Percentiles rank a stretch among this genome's conserved stretches.
Conservation (phyloP, 2,113 vertebrate species). For the Hippocampus comes region DNA sequence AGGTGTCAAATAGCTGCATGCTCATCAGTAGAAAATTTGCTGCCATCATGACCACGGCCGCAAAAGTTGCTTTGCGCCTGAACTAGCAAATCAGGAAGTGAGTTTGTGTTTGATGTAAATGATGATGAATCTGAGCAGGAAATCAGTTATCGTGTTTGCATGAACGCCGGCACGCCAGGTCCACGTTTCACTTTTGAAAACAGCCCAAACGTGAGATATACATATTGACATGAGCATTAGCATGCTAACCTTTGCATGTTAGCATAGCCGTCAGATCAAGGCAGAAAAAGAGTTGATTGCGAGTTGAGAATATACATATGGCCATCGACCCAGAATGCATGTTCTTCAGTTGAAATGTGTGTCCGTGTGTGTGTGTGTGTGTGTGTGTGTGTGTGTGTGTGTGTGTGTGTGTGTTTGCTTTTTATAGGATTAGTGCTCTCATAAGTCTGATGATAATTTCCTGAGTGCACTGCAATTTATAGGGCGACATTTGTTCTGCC, state of each 20-base stretch:
- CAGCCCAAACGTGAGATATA: too few relatives aligned
- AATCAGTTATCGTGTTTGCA: constrained; percentile 18
- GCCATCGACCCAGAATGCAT: too few relatives aligned
- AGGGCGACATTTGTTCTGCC: constrained; percentile 5
- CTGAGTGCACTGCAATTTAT: constrained; percentile 21
- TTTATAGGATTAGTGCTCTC: constrained; percentile 20
- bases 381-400: not conserved
- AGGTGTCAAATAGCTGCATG: too few relatives aligned
- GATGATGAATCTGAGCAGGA: constrained; percentile 23
- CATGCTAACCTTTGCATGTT: too few relatives aligned
- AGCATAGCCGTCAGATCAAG: too few relatives aligned
- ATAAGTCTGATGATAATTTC: constrained; percentile 15
- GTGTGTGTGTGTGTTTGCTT: not conserved
- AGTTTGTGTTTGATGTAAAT: not conserved
- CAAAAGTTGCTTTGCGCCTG: not conserved
- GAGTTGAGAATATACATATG: too few relatives aligned
- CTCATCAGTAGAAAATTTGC: too few relatives aligned
- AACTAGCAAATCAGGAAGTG: constrained; percentile 25
- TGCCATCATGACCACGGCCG: not conserved
- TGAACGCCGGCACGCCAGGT: not conserved
- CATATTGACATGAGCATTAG: too few relatives aligned
- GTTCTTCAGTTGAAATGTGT: not conserved
- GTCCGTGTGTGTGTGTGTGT: not conserved
- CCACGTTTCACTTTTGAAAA: too few relatives aligned
- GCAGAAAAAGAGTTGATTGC: too few relatives aligned